Evolutionary conservation across 2,113 vertebrate genomes (phyloP), one percentile per base, ranked within the genome.

Genomic region (Chrysemys picta): DNA sequence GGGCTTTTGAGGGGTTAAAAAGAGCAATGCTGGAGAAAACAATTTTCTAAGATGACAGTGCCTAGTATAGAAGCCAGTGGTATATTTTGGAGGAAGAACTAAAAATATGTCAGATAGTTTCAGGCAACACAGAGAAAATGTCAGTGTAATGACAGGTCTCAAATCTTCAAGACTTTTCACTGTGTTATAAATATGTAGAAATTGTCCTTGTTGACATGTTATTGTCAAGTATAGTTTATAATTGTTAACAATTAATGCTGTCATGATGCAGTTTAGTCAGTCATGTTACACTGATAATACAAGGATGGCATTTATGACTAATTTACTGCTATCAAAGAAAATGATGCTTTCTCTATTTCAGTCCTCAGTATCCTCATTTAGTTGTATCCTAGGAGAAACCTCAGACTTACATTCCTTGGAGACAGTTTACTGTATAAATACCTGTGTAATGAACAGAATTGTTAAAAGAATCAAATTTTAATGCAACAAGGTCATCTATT

Each of bases 121-220:
- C 84, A 88, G 90, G 93, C 75, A 90, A 94, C 96, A 65, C 84
- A 96, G 89, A 89, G 76, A 75, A 94, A 96, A 93, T 95, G 86
- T 91, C 84, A 88, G 45, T 76, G 25, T 81, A 92, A 95, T 93
- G 86, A 94, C n/a, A 91, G 47, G 59, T 93, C 87, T 94, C 82
- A 91, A 92, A 94, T 92, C 88, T 87, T 35, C 84, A 54, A 82
- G 78, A 59, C 80, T 89, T 54, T 92, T 91, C 86, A 57, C 80
- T 57, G 29, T 69, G 54, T 93, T 88, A 96, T 89, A 93, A 96
- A 92, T 87, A 90, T 10, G 9, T 94, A 78, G n/a, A 82, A 10
- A 81, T 88, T 89, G 38, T 75, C 45, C 50, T 88, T 2, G 45
- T 80, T 95, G 89, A 80, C 62, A 84, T 78, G 57, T 90, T 82